Evolutionary conservation across 2,113 vertebrate species (phyloP), one percentile per base, ranked within the genome.

Genomic region (Corvus hawaiiensis): DNA sequence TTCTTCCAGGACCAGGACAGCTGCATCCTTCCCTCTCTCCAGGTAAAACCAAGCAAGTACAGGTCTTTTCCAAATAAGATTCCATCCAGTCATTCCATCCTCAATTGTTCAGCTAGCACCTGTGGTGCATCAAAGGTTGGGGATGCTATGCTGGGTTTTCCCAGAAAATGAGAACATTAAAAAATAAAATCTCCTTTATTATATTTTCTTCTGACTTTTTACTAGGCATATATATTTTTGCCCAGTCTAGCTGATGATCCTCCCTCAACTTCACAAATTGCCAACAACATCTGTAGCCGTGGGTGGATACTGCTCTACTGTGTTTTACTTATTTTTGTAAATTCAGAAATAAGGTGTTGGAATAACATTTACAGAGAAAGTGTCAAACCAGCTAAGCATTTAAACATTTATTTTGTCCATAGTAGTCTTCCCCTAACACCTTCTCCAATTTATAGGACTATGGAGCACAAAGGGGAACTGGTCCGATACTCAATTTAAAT

Each of bases 81-180:
- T 72, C 39, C 32, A 32, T 18, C 21, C 41, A 39, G 6, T 6
- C 24, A 41, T 48, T 84, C 49, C 41, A 52, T 24, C 49, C 21
- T 78, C 58, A 22, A 1, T 37, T 17, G 18, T 68, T 68, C 49
- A 76, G 6, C 13, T 39, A 52, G 35, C 33, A 44, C 11, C 11
- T 0, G 0, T 33, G 19, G 16, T 82, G 32, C 24, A 43, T 63
- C 49, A n/a, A 0, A 0, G 7, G 11, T 4, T 74, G 17, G 32
- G 15, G 28, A 30, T 54, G n/a, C 10, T 73, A 0, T 30, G 17
- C 22, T 26, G 6, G 15, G 3, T 19, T 61, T 82, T 87, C 37
- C 63, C 11, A 37, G 23, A 80, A 28, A 6, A 58, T 9, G 23
- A 32, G 22, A 32, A 55, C 3, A 8, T 54, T 10, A 35, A 85